phyloP scores from a whole-genome alignment of 2,888 invertebrate species.

The Lycia hirtaria region DNA sequence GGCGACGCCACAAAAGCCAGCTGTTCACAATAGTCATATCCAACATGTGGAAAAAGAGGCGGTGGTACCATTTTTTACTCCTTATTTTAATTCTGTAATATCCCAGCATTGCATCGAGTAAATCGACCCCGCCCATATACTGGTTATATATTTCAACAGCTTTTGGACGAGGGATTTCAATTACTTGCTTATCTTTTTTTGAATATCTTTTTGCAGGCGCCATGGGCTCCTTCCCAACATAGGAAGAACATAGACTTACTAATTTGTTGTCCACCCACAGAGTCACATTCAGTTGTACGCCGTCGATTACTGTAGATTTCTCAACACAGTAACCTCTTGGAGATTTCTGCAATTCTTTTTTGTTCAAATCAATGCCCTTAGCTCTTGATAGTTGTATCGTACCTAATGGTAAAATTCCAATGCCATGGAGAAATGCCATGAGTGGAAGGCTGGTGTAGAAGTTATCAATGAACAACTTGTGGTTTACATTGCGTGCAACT shows the following conservation, averaged over 20 bases:
- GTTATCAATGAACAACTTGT: conserved; percentile 41
- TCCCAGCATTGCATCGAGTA: too few relatives aligned
- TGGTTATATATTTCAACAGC: conserved; percentile 7
- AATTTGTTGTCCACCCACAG: conserved; percentile 43
- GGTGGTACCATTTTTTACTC: conserved; percentile 46
- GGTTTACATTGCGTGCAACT: conserved; percentile 35
- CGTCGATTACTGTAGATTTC: background rate
- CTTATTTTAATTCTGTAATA: conserved; percentile 47
- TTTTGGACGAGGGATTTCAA: conserved; percentile 42
- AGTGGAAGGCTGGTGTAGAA: conserved; percentile 37
- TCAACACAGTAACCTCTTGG: background rate
- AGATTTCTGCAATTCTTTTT: background rate
- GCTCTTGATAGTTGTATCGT: background rate
- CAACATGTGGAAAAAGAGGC: conserved; percentile 46
- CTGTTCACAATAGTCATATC: conserved; percentile 42
- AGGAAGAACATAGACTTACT: conserved; percentile 41
- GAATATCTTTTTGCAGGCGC: conserved; percentile 29
- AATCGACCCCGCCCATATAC: too few relatives aligned
- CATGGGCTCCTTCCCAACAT: conserved; percentile 43
- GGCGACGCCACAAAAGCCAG: conserved; percentile 43
- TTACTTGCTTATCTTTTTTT: conserved; percentile 37
- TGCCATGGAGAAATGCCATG: background rate
- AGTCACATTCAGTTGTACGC: conserved; percentile 29
- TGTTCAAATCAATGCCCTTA: background rate
- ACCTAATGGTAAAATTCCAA: conserved; percentile 1